phyloP scores from a whole-genome alignment of 2,797 vertebrate genomes.

The Falco peregrinus region DNA sequence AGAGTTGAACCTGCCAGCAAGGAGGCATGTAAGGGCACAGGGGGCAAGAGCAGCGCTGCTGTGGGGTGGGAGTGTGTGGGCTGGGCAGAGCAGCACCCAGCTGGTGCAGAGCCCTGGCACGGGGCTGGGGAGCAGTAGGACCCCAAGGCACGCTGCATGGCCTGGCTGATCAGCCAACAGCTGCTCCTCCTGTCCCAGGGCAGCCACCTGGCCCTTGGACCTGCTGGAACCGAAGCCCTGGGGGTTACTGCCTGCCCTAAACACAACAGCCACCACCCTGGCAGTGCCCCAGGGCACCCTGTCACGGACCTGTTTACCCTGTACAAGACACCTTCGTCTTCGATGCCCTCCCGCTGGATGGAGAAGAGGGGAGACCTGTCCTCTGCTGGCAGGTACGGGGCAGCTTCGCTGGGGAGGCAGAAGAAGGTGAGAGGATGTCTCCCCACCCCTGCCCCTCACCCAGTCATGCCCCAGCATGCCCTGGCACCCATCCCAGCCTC shows the following conservation, averaged over 20 bases:
- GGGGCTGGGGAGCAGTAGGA: background rate
- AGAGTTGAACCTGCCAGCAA: constrained; percentile 81
- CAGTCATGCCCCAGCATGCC: background rate
- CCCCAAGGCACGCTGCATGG: fast-evolving
- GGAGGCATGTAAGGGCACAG: background rate
- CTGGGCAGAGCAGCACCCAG: background rate
- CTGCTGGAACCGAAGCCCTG: fast-evolving
- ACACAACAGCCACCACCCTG: too few species aligned
- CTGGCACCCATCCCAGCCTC: background rate
- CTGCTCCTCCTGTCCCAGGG: background rate
- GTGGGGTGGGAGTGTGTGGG: fast-evolving
- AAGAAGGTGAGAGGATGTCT: background rate
- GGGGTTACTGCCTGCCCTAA: too few species aligned
- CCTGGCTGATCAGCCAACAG: fast-evolving
- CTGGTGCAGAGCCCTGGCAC: background rate
- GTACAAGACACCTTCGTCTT: constrained; percentile 75
- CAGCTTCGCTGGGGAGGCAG: constrained; percentile 79
- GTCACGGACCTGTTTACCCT: constrained; percentile 82
- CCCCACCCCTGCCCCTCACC: background rate
- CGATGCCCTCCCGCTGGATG: constrained; percentile 84
- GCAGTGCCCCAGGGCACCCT: background rate
- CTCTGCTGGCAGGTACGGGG: constrained; percentile 85
- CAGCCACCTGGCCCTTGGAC: fast-evolving
- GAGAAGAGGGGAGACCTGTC: constrained; percentile 84
- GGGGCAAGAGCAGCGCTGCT: background rate